These are phyloP conservation scores for Odontomachus brunneus DNA, from an alignment of 1,140 invertebrate species.

Conservation along the genomic window DNA sequence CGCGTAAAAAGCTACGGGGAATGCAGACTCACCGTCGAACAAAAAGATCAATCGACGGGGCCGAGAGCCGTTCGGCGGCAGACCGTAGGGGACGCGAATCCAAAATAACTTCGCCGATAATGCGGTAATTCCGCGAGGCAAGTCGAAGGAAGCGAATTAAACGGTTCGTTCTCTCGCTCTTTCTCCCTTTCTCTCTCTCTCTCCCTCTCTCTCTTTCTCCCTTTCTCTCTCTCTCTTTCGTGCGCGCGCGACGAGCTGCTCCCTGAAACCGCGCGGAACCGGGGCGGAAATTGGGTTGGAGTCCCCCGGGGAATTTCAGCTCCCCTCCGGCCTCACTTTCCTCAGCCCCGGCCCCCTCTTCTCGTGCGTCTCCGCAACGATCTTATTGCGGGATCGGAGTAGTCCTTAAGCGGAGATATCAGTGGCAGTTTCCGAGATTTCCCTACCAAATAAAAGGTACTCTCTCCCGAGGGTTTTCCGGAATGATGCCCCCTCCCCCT, in stretches of 20 bases:
- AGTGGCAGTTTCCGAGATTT: conserved; percentile 67
- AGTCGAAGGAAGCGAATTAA: conserved; percentile 69
- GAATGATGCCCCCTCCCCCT: conserved; percentile 14
- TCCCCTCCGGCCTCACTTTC: neutral
- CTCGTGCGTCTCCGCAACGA: conserved; percentile 17
- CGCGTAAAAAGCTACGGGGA: conserved; percentile 33
- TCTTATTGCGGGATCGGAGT: conserved; percentile 69
- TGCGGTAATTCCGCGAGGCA: conserved; percentile 58
- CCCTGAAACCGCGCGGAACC: conserved; percentile 64
- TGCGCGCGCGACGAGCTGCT: conserved; percentile 44
- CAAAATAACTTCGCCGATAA: conserved; percentile 68
- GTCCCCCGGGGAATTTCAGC: conserved; percentile 5
- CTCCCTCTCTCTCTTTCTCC: too few relatives aligned
- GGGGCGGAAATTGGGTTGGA: conserved; percentile 69
- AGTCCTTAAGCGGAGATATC: conserved; percentile 45
- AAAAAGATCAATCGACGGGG: conserved; percentile 59
- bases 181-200: too few relatives aligned
- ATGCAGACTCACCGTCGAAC: conserved; percentile 35
- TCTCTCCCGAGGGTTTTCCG: conserved; percentile 39
- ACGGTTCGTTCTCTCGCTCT: conserved; percentile 58
- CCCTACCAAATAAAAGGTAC: conserved; percentile 60
- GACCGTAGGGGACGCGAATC: neutral
- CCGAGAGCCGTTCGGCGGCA: neutral
- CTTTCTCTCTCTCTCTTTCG: too few relatives aligned
- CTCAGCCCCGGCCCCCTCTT: neutral